Evolutionary conservation across 2,113 vertebrate genomes (phyloP).

Genomic region (Pachyramphus minor): DNA sequence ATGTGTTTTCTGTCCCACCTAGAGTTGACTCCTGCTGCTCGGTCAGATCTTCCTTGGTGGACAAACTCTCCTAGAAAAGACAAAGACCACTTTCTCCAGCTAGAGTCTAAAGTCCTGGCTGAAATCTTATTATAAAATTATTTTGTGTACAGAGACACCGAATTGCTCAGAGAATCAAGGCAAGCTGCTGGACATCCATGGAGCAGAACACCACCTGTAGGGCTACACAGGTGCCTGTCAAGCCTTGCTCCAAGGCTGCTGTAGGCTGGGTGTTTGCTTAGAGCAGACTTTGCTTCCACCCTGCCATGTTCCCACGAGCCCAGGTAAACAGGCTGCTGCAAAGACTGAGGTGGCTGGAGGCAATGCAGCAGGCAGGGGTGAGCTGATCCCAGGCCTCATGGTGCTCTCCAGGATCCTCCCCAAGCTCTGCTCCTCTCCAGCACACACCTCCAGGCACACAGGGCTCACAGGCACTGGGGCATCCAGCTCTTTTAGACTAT

Average conservation of each 20-base stretch:
- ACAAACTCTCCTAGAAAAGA: background rate
- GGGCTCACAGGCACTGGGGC: background rate
- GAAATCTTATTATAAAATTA: background rate
- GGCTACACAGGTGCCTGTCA: rapidly evolving
- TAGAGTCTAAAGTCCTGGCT: background rate
- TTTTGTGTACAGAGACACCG: background rate
- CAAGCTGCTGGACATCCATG: background rate
- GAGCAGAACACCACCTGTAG: background rate
- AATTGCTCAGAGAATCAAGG: background rate
- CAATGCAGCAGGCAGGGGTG: rapidly evolving
- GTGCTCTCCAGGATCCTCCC: background rate
- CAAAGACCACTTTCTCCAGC: background rate
- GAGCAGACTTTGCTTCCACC: background rate
- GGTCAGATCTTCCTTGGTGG: background rate
- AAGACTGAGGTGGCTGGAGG: background rate
- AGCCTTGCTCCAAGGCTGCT: background rate
- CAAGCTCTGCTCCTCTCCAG: background rate
- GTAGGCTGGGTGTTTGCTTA: background rate
- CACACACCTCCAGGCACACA: rapidly evolving
- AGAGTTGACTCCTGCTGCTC: rapidly evolving
- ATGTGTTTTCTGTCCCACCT: background rate
- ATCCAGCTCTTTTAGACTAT: background rate
- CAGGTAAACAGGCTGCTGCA: background rate
- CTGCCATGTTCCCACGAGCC: rapidly evolving
- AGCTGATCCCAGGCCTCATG: rapidly evolving